A percentile compares a stretch with the other conserved stretches of the same genome.
Evolutionary conservation across 2,888 invertebrate genomes (phyloP).

Genomic region (Lepeophtheirus nordmannii): DNA sequence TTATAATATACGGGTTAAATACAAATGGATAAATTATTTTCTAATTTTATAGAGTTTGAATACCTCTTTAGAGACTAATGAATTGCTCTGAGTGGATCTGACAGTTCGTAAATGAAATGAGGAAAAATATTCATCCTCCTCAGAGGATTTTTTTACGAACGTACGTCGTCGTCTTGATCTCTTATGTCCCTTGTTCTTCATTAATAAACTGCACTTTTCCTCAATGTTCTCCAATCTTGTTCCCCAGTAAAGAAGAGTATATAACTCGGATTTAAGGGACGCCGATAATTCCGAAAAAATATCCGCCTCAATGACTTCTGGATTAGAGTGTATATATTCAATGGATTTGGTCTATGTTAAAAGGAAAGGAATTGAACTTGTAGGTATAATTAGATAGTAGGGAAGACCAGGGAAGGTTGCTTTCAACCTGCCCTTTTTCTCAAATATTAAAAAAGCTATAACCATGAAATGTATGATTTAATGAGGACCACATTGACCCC

Average conservation of each 20-base stretch:
- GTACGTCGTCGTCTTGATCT: not conserved
- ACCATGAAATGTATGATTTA: too few relatives aligned
- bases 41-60: too few relatives aligned
- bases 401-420: too few relatives aligned
- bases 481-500: too few relatives aligned
- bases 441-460: too few relatives aligned
- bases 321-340: slow-evolving; percentile 41
- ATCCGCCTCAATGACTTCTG: slow-evolving; percentile 41
- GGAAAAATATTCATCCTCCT: slow-evolving; percentile 17
- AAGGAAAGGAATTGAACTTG: slow-evolving; percentile 13
- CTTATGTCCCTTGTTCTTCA: not conserved
- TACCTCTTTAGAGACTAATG: too few relatives aligned
- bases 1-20: too few relatives aligned
- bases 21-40: too few relatives aligned
- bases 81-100: too few relatives aligned
- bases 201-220: not conserved
- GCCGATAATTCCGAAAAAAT: slow-evolving; percentile 44
- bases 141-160: not conserved
- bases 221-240: slow-evolving; percentile 30
- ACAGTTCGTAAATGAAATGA: not conserved
- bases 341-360: slow-evolving; percentile 40
- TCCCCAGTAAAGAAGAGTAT: slow-evolving; percentile 38
- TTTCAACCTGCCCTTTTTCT: too few relatives aligned
- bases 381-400: slow-evolving; percentile 6
- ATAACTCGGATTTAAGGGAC: slow-evolving; percentile 44